A percentile compares a stretch with the other conserved stretches of the same genome.
phyloP scores from a whole-genome alignment of 2,113 vertebrate species.

The Calidris pygmaea region DNA sequence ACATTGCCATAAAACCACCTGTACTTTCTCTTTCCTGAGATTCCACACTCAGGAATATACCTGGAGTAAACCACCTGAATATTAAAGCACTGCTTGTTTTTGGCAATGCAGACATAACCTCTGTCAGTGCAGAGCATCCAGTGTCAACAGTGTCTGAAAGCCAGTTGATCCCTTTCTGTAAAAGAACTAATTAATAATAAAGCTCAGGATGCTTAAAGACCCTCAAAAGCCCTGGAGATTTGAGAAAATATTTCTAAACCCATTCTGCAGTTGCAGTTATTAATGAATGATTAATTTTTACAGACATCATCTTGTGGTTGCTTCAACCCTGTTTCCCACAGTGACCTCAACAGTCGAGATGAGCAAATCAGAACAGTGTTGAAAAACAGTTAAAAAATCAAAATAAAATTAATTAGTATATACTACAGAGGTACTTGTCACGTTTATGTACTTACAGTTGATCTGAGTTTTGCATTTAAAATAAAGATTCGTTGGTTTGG shows the following conservation, averaged over 20 bases:
- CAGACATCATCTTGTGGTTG: neutral
- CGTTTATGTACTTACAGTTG: neutral
- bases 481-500: neutral
- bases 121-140: neutral
- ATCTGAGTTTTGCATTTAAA: neutral
- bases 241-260: neutral
- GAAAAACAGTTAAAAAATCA: neutral
- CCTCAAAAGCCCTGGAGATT: neutral
- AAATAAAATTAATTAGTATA: neutral
- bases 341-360: neutral
- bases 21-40: neutral
- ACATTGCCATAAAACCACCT: neutral
- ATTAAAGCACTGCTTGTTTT: neutral
- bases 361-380: neutral
- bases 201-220: neutral
- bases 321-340: neutral
- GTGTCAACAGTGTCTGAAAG: neutral
- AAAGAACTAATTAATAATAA: constrained; percentile 9
- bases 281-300: neutral
- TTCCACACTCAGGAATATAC: neutral
- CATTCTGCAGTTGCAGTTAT: neutral
- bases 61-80: neutral
- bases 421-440: neutral
- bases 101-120: neutral
- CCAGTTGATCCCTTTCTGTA: neutral